Evolutionary conservation across 2,113 vertebrate genomes (phyloP), one percentile per base, ranked within the genome.

Genomic region (Talpa occidentalis): DNA sequence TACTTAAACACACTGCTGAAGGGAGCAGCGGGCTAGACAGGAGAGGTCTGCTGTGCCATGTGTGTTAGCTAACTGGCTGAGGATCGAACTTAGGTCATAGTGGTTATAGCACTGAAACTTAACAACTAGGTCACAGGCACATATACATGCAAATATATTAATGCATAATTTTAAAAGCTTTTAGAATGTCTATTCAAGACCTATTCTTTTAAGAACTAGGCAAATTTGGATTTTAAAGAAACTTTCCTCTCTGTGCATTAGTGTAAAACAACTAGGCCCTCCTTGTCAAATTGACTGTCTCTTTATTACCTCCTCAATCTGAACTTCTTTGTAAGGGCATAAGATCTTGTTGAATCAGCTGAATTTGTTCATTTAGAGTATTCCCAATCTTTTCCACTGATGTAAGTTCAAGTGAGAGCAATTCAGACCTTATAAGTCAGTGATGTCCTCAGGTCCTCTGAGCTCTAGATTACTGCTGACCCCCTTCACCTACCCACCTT

Each of bases 291-390:
- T 70, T 94, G 42, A 82, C 10, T 79, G 78, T 91, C 88, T 95
- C 84, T 95, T 97, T 92, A 93, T 92, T 94, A 92, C 83, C 85
- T 96, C 95, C 78, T 94, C 78, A 24, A 84, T 95, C 96, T 93
- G 90, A 88, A 83, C 85, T 92, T 85, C 67, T 30, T 73, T 90
- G 62, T 84, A 94, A 96, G 95, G 92, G 94, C 95, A 83, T 16
- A 49, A 40, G 37, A 44, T 94, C 85, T 78, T 86, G 88, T 91
- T 79, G 88, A 95, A 96, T 97, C 94, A 95, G 93, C 96, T 96
- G 94, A 88, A 17, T 91, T 64, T 70, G 73, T 78, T 91, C 92
- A 85, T 94, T 95, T 88, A 70, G 93, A 87, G 59, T 66, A 79
- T 83, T 83, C 40, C 44, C 26, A 72, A 72, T 96, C 83, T 52